Percentiles rank a stretch among this genome's conserved stretches.
These are phyloP conservation scores for Oceanodroma leucorhoa DNA, from an alignment of 2,797 vertebrate genomes.

Conservation along the genomic window DNA sequence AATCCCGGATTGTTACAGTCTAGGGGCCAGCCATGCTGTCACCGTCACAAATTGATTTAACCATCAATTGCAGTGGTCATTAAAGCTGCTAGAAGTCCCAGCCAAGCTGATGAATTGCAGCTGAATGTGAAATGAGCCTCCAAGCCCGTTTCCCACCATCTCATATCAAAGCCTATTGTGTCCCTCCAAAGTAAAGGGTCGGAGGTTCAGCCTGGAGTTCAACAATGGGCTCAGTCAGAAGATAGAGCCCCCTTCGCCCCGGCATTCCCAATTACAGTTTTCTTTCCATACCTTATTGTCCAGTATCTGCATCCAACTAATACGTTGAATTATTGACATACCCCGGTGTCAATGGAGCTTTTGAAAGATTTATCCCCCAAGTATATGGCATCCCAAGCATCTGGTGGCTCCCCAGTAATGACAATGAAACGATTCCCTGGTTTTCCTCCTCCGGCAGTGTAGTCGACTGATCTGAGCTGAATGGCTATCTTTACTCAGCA, in stretches of 20 bases:
- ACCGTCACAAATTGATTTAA: constrained; percentile 95
- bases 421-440: constrained; percentile 60
- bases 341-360: constrained; percentile 76
- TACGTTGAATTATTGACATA: constrained; percentile 78
- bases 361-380: constrained; percentile 72
- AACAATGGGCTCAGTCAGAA: constrained; percentile 83
- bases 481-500: constrained; percentile 60
- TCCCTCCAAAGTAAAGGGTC: constrained; percentile 87
- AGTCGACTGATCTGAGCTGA: constrained; percentile 20
- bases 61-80: constrained; percentile 89
- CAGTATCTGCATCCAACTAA: constrained; percentile 79
- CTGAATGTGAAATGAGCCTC: constrained; percentile 86
- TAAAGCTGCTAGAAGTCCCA: constrained; percentile 82
- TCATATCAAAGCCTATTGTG: constrained; percentile 94
- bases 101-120: constrained; percentile 83
- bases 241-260: constrained; percentile 77
- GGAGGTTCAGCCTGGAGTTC: constrained; percentile 85
- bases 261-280: constrained; percentile 80
- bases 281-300: constrained; percentile 79
- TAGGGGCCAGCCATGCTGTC: constrained; percentile 87
- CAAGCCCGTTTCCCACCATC: constrained; percentile 88
- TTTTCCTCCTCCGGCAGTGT: constrained; percentile 43
- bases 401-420: constrained; percentile 56
- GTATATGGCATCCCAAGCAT: constrained; percentile 80
- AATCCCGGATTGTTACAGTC: constrained; percentile 88